These are phyloP conservation scores for Apus apus DNA, from an alignment of 2,113 vertebrate genomes.

Conservation along the genomic window DNA sequence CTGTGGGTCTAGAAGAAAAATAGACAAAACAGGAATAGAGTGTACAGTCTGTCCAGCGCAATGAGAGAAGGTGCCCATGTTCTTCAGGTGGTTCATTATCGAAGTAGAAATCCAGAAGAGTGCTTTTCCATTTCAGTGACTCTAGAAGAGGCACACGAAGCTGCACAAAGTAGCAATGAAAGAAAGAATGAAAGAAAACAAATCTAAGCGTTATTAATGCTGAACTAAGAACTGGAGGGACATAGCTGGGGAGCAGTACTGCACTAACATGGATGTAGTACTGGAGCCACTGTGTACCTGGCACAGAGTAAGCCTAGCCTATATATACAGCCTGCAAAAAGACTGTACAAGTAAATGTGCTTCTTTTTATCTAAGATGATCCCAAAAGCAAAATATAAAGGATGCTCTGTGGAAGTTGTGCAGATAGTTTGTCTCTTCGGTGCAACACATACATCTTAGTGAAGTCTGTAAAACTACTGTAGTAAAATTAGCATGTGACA, in stretches of 20 bases:
- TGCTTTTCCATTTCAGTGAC: not conserved
- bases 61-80: not conserved
- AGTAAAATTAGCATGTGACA: not conserved
- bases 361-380: not conserved
- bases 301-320: not conserved
- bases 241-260: not conserved
- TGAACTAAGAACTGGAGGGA: not conserved
- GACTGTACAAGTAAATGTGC: not conserved
- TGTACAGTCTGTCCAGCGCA: fast-evolving
- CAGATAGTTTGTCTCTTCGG: not conserved
- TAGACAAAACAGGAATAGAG: not conserved
- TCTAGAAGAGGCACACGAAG: not conserved
- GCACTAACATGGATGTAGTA: not conserved
- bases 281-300: not conserved
- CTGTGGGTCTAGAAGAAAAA: not conserved
- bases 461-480: not conserved
- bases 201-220: not conserved
- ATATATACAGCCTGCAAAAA: not conserved
- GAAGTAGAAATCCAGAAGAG: not conserved
- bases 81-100: not conserved
- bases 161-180: not conserved
- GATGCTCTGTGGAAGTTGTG: not conserved
- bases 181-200: not conserved
- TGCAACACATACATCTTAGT: not conserved
- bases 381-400: not conserved